phyloP scores from a whole-genome alignment of 2,888 invertebrate genomes.

The Drosophila rubida region DNA sequence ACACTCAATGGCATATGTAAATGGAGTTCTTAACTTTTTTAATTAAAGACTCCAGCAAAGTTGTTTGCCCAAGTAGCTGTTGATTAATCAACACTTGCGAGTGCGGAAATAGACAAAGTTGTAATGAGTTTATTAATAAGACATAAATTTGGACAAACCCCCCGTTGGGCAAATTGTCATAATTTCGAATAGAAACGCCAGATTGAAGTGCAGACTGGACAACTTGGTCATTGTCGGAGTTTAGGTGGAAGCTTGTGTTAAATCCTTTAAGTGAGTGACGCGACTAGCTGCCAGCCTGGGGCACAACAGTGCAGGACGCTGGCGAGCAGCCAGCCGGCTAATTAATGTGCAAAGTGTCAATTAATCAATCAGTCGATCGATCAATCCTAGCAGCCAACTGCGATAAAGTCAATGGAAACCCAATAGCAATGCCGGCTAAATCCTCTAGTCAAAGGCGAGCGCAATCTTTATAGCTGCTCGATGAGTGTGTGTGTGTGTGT shows the following conservation, averaged over 20 bases:
- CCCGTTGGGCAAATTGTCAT: constrained; percentile 63
- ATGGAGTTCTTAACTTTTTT: constrained; percentile 52
- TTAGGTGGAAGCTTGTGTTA: constrained; percentile 32
- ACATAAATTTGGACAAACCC: constrained; percentile 52
- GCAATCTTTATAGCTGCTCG: constrained; percentile 17
- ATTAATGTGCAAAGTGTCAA: constrained; percentile 82
- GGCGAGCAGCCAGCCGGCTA: constrained; percentile 55
- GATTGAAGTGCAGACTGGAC: constrained; percentile 13
- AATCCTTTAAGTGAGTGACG: constrained; percentile 41
- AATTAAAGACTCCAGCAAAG: constrained; percentile 48
- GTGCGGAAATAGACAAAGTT: constrained; percentile 61
- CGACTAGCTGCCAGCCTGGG: not conserved
- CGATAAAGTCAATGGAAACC: constrained; percentile 55
- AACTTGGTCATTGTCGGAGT: constrained; percentile 29
- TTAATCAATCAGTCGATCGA: constrained; percentile 82
- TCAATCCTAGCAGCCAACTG: constrained; percentile 69
- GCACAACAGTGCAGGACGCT: constrained; percentile 2
- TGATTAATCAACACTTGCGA: constrained; percentile 47
- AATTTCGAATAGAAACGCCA: constrained; percentile 47
- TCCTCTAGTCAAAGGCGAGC: constrained; percentile 35
- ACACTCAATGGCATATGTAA: too few species aligned
- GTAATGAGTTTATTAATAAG: constrained; percentile 78
- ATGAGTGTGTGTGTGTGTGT: constrained; percentile 9
- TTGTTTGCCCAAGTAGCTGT: constrained; percentile 29
- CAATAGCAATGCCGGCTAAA: constrained; percentile 45